Evolutionary conservation across 92 coral and sea anemone species (phyloP).

Genomic region (Siderastrea siderea): DNA sequence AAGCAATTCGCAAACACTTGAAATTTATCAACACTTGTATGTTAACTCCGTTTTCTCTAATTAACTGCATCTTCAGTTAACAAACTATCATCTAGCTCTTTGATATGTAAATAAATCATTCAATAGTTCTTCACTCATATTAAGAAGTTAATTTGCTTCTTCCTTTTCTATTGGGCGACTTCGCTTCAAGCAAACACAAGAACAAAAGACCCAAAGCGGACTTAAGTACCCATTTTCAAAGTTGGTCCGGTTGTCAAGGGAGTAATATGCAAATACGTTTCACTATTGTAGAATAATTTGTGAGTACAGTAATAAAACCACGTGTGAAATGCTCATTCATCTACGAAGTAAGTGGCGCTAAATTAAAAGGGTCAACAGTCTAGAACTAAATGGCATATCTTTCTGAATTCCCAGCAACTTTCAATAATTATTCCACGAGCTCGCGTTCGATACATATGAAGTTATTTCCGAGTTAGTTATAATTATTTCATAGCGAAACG

Average conservation of each 20-base stretch:
- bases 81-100: not conserved
- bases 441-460: too few species aligned
- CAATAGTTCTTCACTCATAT: slow-evolving; percentile 12
- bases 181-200: slow-evolving; percentile 19
- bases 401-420: too few species aligned
- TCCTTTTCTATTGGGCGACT: slow-evolving; percentile 9
- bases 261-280: slow-evolving; percentile 9
- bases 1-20: not conserved
- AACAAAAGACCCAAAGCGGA: slow-evolving; percentile 7
- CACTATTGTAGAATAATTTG: too few species aligned
- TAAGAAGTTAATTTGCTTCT: slow-evolving; percentile 30
- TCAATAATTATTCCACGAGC: too few species aligned
- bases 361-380: too few species aligned
- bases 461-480: too few species aligned
- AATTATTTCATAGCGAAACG: too few species aligned
- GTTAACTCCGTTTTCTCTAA: slow-evolving; percentile 10
- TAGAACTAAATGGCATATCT: too few species aligned
- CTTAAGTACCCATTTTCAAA: slow-evolving; percentile 17
- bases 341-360: too few species aligned
- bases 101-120: slow-evolving; percentile 29
- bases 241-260: not conserved
- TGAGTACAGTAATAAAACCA: too few species aligned
- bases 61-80: not conserved
- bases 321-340: too few species aligned
- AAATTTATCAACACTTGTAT: not conserved